These are phyloP conservation scores for Tadarida brasiliensis DNA, from an alignment of 2,797 vertebrate genomes.

Conservation along the genomic window DNA sequence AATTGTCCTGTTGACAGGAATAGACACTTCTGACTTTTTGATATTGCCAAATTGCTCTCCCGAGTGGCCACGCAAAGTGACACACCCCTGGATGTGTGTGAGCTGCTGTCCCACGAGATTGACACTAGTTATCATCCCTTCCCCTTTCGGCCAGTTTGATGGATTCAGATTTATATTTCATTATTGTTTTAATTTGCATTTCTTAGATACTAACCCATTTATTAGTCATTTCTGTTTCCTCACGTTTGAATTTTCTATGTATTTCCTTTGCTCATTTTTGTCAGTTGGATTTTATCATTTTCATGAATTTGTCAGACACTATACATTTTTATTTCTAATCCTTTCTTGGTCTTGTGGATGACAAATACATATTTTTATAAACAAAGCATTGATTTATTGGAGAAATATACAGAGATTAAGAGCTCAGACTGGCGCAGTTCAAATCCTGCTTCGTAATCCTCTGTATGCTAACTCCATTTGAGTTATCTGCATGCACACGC, in stretches of 20 bases:
- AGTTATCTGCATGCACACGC: not conserved
- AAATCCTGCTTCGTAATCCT: not conserved
- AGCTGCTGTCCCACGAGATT: not conserved
- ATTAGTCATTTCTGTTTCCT: not conserved
- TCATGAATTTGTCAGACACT: not conserved
- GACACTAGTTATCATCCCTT: not conserved
- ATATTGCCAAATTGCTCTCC: not conserved
- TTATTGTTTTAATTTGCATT: not conserved
- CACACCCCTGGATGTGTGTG: not conserved
- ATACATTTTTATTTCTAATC: not conserved
- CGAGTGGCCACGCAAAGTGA: not conserved
- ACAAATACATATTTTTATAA: not conserved
- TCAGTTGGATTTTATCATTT: not conserved
- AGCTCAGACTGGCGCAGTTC: not conserved
- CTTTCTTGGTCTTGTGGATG: not conserved
- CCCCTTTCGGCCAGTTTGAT: not conserved
- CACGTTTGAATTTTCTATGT: not conserved
- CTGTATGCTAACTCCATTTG: not conserved
- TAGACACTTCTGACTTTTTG: not conserved
- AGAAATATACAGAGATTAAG: not conserved
- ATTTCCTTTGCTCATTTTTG: not conserved
- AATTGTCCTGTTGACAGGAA: not conserved
- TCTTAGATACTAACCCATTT: not conserved
- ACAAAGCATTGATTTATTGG: not conserved
- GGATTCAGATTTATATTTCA: not conserved